Percentiles rank a stretch among this genome's conserved stretches.
Conservation (phyloP, 2,888 invertebrate species). For the Julus scandinavius region DNA sequence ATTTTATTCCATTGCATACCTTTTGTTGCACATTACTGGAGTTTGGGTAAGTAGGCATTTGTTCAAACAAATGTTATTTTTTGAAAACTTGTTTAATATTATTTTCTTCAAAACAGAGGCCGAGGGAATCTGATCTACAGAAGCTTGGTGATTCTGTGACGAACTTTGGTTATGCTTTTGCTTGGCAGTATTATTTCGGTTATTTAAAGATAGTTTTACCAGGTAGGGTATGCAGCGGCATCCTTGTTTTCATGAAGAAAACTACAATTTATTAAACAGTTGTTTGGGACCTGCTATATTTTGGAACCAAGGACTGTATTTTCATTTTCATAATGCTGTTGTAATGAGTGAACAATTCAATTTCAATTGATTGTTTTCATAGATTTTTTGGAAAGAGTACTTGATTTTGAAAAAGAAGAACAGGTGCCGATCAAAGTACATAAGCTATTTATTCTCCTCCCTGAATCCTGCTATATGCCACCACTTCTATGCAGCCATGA, state of each 20-base stretch:
- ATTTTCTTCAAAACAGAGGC: neutral
- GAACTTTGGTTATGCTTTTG: slow-evolving; percentile 40
- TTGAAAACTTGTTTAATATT: neutral
- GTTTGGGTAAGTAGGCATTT: neutral
- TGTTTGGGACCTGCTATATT: neutral
- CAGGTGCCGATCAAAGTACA: neutral
- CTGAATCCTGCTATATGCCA: slow-evolving; percentile 43
- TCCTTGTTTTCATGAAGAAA: no score
- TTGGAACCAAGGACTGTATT: neutral
- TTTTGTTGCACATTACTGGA: neutral
- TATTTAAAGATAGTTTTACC: slow-evolving; percentile 40
- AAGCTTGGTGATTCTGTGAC: neutral
- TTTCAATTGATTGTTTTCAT: neutral
- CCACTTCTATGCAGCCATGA: neutral
- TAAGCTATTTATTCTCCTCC: slow-evolving; percentile 25
- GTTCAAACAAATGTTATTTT: neutral
- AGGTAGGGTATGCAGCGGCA: no score
- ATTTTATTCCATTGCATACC: slow-evolving; percentile 7
- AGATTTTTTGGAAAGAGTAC: slow-evolving; percentile 26
- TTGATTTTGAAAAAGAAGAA: neutral
- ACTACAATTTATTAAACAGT: no score
- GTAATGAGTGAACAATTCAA: no score
- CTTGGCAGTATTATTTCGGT: slow-evolving; percentile 47
- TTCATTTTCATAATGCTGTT: neutral
- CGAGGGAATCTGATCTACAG: neutral